Conservation (phyloP, 2,888 invertebrate species). For the Harpalus rubripes region DNA sequence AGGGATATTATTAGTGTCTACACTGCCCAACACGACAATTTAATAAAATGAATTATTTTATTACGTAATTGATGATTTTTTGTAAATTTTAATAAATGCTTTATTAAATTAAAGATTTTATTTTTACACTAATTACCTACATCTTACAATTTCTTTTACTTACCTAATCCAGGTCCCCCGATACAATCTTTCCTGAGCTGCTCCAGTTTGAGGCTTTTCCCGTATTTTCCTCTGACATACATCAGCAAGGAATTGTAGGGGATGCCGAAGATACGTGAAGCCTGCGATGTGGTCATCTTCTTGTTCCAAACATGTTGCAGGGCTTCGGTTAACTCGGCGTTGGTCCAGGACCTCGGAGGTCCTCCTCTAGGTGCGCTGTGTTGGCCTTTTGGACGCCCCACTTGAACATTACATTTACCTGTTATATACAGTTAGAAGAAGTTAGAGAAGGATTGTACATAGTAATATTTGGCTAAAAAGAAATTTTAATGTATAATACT, state of each 20-base stretch:
- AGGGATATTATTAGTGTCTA: too few relatives aligned
- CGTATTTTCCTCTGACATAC: constrained; percentile 95
- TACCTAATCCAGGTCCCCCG: constrained; percentile 82
- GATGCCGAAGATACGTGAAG: constrained; percentile 93
- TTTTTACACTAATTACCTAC: too few relatives aligned
- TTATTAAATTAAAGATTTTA: too few relatives aligned
- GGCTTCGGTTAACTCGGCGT: constrained; percentile 93
- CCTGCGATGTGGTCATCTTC: constrained; percentile 96
- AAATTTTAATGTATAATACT: too few relatives aligned
- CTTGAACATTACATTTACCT: constrained; percentile 76
- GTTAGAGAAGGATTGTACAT: too few relatives aligned
- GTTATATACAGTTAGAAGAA: constrained; percentile 1
- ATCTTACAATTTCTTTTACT: too few relatives aligned
- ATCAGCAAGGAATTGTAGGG: constrained; percentile 95
- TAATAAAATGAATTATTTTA: too few relatives aligned
- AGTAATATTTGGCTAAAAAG: too few relatives aligned
- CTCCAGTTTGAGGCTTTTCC: constrained; percentile 93
- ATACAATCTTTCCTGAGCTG: constrained; percentile 93
- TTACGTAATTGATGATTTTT: too few relatives aligned
- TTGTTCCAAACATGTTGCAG: constrained; percentile 97
- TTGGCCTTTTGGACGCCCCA: constrained; percentile 92
- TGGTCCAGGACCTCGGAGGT: constrained; percentile 95
- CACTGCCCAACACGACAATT: too few relatives aligned
- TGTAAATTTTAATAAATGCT: too few relatives aligned
- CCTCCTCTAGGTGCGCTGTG: constrained; percentile 95